Evolutionary conservation across 2,797 vertebrate species (phyloP), one percentile per base, ranked within the genome.

Genomic region (Sarcophilus harrisii): DNA sequence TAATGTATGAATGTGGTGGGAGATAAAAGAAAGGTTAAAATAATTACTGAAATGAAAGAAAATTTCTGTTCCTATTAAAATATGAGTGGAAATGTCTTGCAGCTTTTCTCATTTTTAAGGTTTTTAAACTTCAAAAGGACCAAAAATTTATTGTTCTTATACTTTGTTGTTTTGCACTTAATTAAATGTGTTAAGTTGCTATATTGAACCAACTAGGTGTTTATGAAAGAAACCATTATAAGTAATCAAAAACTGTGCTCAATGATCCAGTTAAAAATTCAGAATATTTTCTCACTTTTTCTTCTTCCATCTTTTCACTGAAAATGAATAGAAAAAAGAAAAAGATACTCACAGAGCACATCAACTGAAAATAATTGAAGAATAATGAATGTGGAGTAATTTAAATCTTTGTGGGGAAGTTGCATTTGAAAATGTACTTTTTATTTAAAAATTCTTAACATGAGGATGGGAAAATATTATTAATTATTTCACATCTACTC

Each of bases 401-500:
- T n/a, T 49, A 21, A n/a, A 87, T 96, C 55, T 5, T 81, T 94
- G 91, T 27, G 38, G 18, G 52, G 30, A 91, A 93, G 38, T 18
- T 89, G 4, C 59, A 95, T 93, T 38, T 94, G 30, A 91, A 92
- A 92, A 45, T 57, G 18, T 54, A 45, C 6, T 54, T 89, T 52
- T 18, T 2, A 38, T 5, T 2, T 38, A 52, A 6, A 93, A 28
- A 57, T 93, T 93, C 57, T 57, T 60, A 95, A 57, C 52, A 18
- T 13, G 66, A 29, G 8, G 5, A 21, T 81, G 58, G n/a, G 54
- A 27, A 1, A 59, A 11, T 62, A 4, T 60, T 62, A 38, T 92
- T 52, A 91, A 92, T 62, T 0, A 1, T 59, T 92, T 94, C 5
- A 45, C 54, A 66, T 95, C 93, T 95, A 92, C 90, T 92, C 12